phyloP scores from a whole-genome alignment of 2,113 vertebrate genomes.

The Mus spicilegus region DNA sequence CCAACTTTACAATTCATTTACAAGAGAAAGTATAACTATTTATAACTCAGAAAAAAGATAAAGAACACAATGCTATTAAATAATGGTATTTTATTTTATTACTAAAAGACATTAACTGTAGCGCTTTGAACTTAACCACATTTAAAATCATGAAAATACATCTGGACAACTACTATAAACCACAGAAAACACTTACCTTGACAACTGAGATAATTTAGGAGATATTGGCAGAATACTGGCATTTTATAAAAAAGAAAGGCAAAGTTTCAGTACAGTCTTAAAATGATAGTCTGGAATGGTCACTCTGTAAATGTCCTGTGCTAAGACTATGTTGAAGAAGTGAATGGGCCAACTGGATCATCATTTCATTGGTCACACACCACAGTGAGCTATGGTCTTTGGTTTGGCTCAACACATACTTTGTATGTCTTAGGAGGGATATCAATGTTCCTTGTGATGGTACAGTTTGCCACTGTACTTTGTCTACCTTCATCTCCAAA shows the following conservation, averaged over 20 bases:
- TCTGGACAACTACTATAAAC: constrained; percentile 62
- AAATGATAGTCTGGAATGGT: constrained; percentile 27
- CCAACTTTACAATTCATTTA: constrained; percentile 28
- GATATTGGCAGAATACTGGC: constrained; percentile 72
- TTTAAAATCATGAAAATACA: constrained; percentile 55
- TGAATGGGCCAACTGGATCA: neutral
- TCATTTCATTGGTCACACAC: neutral
- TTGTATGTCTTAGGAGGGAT: constrained; percentile 30
- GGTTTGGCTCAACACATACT: neutral
- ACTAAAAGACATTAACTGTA: constrained; percentile 41
- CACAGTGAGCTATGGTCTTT: neutral
- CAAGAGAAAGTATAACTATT: constrained; percentile 49
- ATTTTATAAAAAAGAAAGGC: constrained; percentile 78
- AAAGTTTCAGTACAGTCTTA: constrained; percentile 73
- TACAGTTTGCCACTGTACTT: neutral
- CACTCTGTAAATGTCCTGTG: neutral
- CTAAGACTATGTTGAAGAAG: constrained; percentile 14
- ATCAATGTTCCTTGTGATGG: neutral
- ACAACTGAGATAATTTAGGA: constrained; percentile 72
- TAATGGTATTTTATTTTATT: constrained; percentile 45
- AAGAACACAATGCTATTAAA: constrained; percentile 42
- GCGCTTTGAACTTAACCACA: constrained; percentile 50
- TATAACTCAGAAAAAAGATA: constrained; percentile 58
- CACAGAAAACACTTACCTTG: constrained; percentile 73
- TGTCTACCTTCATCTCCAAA: neutral